Evolutionary conservation across 2,888 invertebrate species (phyloP).

Genomic region (Choreutis nemorana): DNA sequence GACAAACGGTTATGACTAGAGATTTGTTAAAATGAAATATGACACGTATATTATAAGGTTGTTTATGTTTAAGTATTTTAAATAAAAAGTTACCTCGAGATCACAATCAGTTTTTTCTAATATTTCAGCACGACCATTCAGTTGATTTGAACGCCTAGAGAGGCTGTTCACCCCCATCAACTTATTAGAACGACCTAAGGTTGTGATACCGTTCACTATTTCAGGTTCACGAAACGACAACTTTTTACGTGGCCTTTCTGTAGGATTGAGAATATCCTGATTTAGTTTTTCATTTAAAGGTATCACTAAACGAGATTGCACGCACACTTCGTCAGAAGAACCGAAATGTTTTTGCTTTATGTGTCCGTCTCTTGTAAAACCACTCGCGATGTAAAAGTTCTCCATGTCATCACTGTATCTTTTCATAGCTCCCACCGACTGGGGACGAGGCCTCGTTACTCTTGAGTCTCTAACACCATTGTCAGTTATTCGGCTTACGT

Average conservation of each 20-base stretch:
- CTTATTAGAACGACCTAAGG: slow-evolving; percentile 45
- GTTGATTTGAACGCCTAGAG: slow-evolving; percentile 33
- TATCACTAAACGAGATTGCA: slow-evolving; percentile 48
- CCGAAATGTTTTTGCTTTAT: slow-evolving; percentile 30
- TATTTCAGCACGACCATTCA: slow-evolving; percentile 42
- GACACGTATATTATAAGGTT: too few species aligned
- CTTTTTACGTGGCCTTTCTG: slow-evolving; percentile 80
- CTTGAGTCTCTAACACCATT: slow-evolving; percentile 22
- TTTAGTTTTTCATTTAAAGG: slow-evolving; percentile 46
- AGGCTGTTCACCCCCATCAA: slow-evolving; percentile 54
- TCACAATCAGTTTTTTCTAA: slow-evolving; percentile 67
- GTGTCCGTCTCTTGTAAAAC: slow-evolving; percentile 27
- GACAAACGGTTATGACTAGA: too few species aligned
- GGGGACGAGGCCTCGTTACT: slow-evolving; percentile 31
- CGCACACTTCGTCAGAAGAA: slow-evolving; percentile 42
- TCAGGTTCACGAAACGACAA: slow-evolving; percentile 88
- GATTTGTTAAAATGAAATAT: too few species aligned
- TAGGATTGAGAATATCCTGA: slow-evolving; percentile 34
- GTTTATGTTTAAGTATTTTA: too few species aligned
- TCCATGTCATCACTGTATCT: slow-evolving; percentile 36
- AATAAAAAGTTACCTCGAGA: slow-evolving; percentile 57
- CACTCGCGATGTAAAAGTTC: slow-evolving; percentile 24
- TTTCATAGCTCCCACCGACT: slow-evolving; percentile 46
- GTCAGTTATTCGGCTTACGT: slow-evolving; percentile 40
- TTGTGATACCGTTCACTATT: slow-evolving; percentile 57